Evolutionary conservation across 2,888 invertebrate species (phyloP), one percentile per base, ranked within the genome.

Genomic region (Cephus pulcher): DNA sequence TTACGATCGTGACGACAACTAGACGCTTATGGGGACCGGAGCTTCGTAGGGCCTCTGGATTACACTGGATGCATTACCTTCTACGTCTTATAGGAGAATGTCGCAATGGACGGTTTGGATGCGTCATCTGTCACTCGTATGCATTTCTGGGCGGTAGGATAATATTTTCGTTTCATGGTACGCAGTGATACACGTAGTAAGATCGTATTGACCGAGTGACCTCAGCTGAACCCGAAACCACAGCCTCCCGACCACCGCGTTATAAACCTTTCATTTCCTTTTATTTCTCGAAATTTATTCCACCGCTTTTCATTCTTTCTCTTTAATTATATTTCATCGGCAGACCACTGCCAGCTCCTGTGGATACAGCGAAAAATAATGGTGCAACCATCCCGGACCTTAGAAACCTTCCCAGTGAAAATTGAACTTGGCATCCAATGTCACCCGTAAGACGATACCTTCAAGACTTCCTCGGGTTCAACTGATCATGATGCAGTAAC

Each of bases 151-250:
- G 78, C 81, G 83, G 81, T 84, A 84, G 85, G 83, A 87, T 88
- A 89, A 89, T 89, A 90, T 90, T 90, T 90, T 89, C 89, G 88
- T 89, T 89, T 88, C 87, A 88, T 86, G 88, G 85, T 87, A 56
- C 56, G 85, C 84, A 88, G 87, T 87, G 86, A 83, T 75, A 56
- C 23, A 56, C 56, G 56, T 56, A 56, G 56, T 23, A 56, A 23
- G 56, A 56, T 82, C 85, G 84, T 85, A 86, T 85, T 83, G 84
- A 80, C 84, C 84, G 82, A 23, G 86, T 88, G 89, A 89, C 88
- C 86, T 84, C 82, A 79, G 84, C 77, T 86, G 86, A 87, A 88
- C 88, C 82, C 85, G 83, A 88, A 86, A 87, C 86, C 84, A 81
- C 86, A 56, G 56, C 56, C 56, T 0, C 56, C 40, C 9, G 56